phyloP scores from a whole-genome alignment of 2,797 vertebrate species.

The Serranus cabrilla region DNA sequence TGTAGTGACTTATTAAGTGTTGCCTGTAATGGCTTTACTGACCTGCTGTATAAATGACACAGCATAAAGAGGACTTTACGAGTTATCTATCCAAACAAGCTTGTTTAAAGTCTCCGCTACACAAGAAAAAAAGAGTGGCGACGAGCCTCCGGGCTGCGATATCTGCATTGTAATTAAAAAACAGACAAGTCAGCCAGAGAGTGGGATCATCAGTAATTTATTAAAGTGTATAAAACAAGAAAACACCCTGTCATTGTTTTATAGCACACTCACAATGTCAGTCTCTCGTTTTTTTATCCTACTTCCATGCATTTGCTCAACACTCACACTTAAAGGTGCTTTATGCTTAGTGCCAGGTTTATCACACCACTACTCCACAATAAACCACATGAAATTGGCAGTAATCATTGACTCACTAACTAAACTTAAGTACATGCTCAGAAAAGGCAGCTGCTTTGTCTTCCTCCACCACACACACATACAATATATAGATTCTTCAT shows the following conservation, averaged over 20 bases:
- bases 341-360: conserved; percentile 42
- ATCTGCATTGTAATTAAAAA: conserved; percentile 5
- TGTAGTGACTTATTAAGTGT: conserved; percentile 27
- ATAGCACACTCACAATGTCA: conserved; percentile 39
- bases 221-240: conserved; percentile 69
- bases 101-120: conserved; percentile 12
- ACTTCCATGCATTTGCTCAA: conserved; percentile 32
- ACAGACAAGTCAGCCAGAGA: conserved; percentile 27
- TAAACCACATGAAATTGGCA: conserved; percentile 62
- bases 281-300: conserved; percentile 1
- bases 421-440: conserved; percentile 9
- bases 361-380: conserved; percentile 44
- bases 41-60: conserved; percentile 24
- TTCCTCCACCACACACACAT: conserved; percentile 15
- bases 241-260: conserved; percentile 46
- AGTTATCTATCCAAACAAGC: conserved; percentile 23
- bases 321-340: conserved; percentile 49
- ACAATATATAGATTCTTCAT: background rate
- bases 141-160: background rate
- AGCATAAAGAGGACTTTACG: background rate
- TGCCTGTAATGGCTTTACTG: conserved; percentile 13
- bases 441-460: conserved; percentile 25
- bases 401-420: conserved; percentile 21
- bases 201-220: conserved; percentile 58
- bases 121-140: background rate